Base-by-base conservation (phyloP, 2,888 invertebrate species). In the Parnassius smintheus region DNA sequence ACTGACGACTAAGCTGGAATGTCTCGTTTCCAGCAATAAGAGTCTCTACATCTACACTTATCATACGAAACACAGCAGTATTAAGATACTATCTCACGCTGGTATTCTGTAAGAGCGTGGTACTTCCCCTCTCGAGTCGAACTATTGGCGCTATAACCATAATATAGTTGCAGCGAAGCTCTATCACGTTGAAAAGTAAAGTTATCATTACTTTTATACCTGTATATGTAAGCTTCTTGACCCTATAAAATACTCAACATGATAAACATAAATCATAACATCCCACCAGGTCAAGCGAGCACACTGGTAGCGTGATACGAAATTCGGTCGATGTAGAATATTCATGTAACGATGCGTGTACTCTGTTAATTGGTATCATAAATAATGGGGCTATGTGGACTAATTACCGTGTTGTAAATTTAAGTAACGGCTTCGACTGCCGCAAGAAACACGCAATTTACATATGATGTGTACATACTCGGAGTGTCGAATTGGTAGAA, bases 351-450 rank as follows among this genome's bases (percentile, higher is more conserved):
- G 57, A 56, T 58, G 62, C 62, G 61, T 58, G 63, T 61, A 66
- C 59, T 41, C 58, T n/a, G 63, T 52, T 63, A 66, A 66, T 66
- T 66, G 66, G 56, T 51, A 44, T 59, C 66, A 61, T 66, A 62
- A 57, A 62, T 62, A 62, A 48, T 53, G 44, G 48, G 48, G 44
- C 53, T 53, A 62, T 48, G 48, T 45, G 57, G 52, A 53, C 62
- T 62, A 57, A 62, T 62, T 62, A 46, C 62, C n/a, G 44, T 13
- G 13, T 53, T 61, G 56, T 56, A 56, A 51, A 61, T 44, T 51
- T 49, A 22, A 61, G 60, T 54, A 22, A 25, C 54, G 46, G 35
- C 46, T 22, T 44, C 42, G 48, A 54, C 49, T 9, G n/a, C 60
- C 59, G 54, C 55, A 12, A 42, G 35, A 48, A 45, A 22, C 60